Percentiles rank a stretch among this genome's conserved stretches.
phyloP scores from a whole-genome alignment of 92 coral and sea anemone genomes.

The Umimayanthus chanpuru region DNA sequence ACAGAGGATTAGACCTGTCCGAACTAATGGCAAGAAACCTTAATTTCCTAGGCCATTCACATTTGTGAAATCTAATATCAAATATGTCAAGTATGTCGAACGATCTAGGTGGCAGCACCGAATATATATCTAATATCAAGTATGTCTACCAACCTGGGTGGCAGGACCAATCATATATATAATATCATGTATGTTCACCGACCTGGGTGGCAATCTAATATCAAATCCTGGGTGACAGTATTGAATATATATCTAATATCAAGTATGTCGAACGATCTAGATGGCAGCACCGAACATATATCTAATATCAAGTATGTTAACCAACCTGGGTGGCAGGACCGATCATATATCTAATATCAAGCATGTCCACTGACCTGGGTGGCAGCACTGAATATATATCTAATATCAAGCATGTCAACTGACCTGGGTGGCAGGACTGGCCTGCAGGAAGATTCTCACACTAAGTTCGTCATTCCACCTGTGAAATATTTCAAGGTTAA shows the following conservation, averaged over 20 bases:
- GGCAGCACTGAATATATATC: too few species aligned
- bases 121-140: too few species aligned
- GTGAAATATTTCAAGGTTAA: not conserved
- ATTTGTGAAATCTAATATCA: too few species aligned
- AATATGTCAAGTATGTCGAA: too few species aligned
- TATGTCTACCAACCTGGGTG: not conserved
- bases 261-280: not conserved
- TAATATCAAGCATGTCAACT: not conserved
- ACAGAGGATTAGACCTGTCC: too few species aligned
- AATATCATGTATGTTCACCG: too few species aligned
- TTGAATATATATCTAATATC: not conserved
- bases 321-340: not conserved
- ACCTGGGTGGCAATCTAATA: not conserved
- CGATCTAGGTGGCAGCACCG: too few species aligned
- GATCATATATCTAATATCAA: not conserved
- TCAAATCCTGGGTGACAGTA: too few species aligned
- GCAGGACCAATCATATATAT: not conserved
- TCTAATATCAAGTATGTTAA: not conserved
- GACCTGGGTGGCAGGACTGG: conserved; percentile 88
- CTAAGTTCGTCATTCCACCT: conserved; percentile 84
- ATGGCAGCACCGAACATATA: not conserved
- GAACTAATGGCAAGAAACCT: too few species aligned
- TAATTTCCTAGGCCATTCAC: too few species aligned
- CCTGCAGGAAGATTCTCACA: conserved; percentile 86
- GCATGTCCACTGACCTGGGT: not conserved